Conservation (phyloP, 2,888 invertebrate species). For the Scrobipalpa atriplicella region DNA sequence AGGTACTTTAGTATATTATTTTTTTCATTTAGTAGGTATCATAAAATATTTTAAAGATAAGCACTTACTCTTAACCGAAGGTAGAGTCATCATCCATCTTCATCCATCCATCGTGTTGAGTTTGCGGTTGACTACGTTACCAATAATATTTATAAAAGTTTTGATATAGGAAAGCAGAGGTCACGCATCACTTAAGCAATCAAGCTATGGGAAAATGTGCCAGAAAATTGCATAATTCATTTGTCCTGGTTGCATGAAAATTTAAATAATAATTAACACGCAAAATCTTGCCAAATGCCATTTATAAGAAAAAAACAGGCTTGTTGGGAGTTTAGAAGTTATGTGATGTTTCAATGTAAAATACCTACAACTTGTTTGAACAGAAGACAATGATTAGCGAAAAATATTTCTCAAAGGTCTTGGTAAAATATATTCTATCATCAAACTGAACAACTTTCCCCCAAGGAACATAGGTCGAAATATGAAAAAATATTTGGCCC, state of each 20-base stretch:
- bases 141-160: background rate
- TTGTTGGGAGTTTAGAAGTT: background rate
- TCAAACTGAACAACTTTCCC: too few relatives aligned
- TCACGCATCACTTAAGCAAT: slow-evolving; percentile 1
- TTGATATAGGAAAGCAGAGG: background rate
- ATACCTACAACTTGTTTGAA: too few relatives aligned
- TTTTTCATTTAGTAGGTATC: background rate
- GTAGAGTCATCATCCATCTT: background rate
- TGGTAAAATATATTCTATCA: too few relatives aligned
- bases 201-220: background rate
- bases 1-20: too few relatives aligned
- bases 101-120: slow-evolving; percentile 8
- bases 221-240: slow-evolving; percentile 20
- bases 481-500: too few relatives aligned
- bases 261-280: background rate
- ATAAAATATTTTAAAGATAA: background rate
- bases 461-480: too few relatives aligned
- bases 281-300: background rate
- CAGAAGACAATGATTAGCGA: too few relatives aligned
- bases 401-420: too few relatives aligned
- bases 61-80: background rate
- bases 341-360: too few relatives aligned
- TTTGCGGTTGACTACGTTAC: background rate
- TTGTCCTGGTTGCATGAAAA: slow-evolving; percentile 7
- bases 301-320: background rate